Evolutionary conservation across 2,888 invertebrate genomes (phyloP).

Genomic region (Phytoseiulus persimilis): DNA sequence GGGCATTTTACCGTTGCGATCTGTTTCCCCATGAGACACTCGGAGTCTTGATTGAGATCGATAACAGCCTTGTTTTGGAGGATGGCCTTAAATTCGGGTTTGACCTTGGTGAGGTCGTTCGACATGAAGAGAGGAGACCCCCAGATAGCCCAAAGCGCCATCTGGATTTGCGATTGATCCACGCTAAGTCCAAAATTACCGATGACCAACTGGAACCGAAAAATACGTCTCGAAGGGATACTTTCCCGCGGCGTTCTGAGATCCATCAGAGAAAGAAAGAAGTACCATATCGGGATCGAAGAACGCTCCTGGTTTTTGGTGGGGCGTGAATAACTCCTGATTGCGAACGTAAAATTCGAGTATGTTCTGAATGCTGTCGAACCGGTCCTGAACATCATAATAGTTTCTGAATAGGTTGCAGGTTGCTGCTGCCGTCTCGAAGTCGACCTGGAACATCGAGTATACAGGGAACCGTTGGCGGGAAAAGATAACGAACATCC

Average conservation of each 20-base stretch:
- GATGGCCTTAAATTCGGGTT: conserved; percentile 79
- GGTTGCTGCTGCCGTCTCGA: conserved; percentile 69
- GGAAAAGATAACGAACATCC: too few species aligned
- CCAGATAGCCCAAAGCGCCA: conserved; percentile 88
- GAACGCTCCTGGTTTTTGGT: conserved; percentile 90
- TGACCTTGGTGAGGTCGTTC: conserved; percentile 75
- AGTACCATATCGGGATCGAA: conserved; percentile 91
- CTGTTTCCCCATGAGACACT: conserved; percentile 80
- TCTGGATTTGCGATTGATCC: conserved; percentile 87
- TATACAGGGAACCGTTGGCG: conserved; percentile 55
- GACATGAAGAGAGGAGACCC: conserved; percentile 91
- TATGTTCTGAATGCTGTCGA: conserved; percentile 81
- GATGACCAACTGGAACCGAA: conserved; percentile 65
- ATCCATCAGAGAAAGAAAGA: too few species aligned
- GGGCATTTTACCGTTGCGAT: conserved; percentile 56
- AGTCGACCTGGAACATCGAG: conserved; percentile 70
- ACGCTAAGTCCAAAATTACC: conserved; percentile 87
- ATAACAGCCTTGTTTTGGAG: conserved; percentile 82
- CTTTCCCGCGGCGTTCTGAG: too few species aligned
- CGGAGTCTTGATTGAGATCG: conserved; percentile 79
- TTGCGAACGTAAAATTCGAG: conserved; percentile 91
- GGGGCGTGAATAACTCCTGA: conserved; percentile 75
- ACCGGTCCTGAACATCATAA: conserved; percentile 89
- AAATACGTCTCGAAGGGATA: too few species aligned
- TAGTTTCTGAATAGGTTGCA: conserved; percentile 94